These are phyloP conservation scores for Orthonevra nobilis DNA, from an alignment of 2,888 invertebrate species.

Conservation along the genomic window DNA sequence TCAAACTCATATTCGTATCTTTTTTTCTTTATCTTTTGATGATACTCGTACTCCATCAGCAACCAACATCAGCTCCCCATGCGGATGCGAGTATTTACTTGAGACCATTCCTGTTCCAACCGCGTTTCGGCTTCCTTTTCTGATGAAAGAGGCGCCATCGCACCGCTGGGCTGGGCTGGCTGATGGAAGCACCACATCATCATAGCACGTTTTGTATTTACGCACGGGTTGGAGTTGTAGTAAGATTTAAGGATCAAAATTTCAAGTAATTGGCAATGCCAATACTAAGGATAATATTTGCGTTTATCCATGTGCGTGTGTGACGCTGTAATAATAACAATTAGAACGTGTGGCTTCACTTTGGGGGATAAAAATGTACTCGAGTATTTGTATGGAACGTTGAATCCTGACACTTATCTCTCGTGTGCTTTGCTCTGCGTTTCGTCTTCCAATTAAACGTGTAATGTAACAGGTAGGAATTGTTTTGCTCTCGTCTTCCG, in stretches of 20 bases:
- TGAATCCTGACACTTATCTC: slow-evolving; percentile 20
- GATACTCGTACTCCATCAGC: slow-evolving; percentile 2
- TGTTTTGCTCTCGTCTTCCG: slow-evolving; percentile 2
- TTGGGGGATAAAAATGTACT: background rate
- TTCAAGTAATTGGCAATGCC: slow-evolving; percentile 39
- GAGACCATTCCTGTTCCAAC: too few species aligned
- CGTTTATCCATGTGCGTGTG: slow-evolving; percentile 10
- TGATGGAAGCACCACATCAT: too few species aligned
- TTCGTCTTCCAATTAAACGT: too few species aligned
- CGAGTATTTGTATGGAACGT: slow-evolving; percentile 1
- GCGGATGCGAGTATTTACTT: too few species aligned
- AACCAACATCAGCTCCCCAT: too few species aligned
- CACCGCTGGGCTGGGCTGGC: too few species aligned
- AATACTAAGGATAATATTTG: slow-evolving; percentile 26
- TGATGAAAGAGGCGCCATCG: background rate
- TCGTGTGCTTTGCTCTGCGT: background rate
- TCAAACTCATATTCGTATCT: slow-evolving; percentile 19
- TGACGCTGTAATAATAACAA: background rate
- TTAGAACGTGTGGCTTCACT: background rate
- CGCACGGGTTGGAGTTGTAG: too few species aligned
- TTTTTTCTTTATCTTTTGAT: too few species aligned
- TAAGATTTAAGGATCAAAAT: slow-evolving; percentile 44
- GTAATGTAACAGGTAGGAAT: slow-evolving; percentile 24
- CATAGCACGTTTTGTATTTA: too few species aligned
- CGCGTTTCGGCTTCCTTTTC: background rate